These are phyloP conservation scores for Mimumesa dahlbomi DNA, from an alignment of 2,888 invertebrate genomes.

Conservation along the genomic window DNA sequence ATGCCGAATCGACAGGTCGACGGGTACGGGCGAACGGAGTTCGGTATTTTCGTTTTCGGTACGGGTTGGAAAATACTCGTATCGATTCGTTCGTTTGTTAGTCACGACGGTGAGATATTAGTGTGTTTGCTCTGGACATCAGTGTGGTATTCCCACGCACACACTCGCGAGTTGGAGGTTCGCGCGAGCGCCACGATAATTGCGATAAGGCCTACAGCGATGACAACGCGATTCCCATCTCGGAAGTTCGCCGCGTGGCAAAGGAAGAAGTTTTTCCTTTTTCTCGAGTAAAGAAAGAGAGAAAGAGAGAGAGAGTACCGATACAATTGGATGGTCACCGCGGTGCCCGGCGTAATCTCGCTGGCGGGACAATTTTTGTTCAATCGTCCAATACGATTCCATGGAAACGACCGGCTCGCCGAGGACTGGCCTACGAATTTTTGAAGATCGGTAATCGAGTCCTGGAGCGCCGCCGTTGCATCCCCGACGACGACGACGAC, in stretches of 20 bases:
- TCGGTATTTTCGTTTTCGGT: too few relatives aligned
- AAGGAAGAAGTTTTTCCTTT: background rate
- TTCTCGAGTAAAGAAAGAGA: background rate
- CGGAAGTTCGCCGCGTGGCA: conserved; percentile 44
- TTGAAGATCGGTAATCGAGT: conserved; percentile 60
- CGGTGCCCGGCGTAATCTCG: conserved; percentile 46
- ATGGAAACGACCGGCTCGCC: conserved; percentile 34
- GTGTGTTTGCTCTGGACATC: too few relatives aligned
- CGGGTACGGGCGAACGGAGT: too few relatives aligned
- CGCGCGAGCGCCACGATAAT: conserved; percentile 55
- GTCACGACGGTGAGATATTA: too few relatives aligned
- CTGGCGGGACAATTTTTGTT: conserved; percentile 32
- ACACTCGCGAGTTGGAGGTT: conserved; percentile 20
- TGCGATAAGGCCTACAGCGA: conserved; percentile 64
- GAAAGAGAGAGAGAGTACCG: conserved; percentile 16
- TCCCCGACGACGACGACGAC: conserved; percentile 37
- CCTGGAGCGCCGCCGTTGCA: conserved; percentile 15
- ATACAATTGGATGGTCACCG: conserved; percentile 39
- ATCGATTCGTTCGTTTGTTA: too few relatives aligned
- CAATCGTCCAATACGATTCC: conserved; percentile 44
- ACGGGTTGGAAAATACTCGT: too few relatives aligned
- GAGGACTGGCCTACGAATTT: conserved; percentile 32
- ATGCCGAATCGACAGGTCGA: too few relatives aligned
- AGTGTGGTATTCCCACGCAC: conserved; percentile 50
- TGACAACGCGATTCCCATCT: conserved; percentile 67